These are phyloP conservation scores for Tragelaphus scriptus DNA, from an alignment of 2,113 vertebrate species.

Conservation along the genomic window DNA sequence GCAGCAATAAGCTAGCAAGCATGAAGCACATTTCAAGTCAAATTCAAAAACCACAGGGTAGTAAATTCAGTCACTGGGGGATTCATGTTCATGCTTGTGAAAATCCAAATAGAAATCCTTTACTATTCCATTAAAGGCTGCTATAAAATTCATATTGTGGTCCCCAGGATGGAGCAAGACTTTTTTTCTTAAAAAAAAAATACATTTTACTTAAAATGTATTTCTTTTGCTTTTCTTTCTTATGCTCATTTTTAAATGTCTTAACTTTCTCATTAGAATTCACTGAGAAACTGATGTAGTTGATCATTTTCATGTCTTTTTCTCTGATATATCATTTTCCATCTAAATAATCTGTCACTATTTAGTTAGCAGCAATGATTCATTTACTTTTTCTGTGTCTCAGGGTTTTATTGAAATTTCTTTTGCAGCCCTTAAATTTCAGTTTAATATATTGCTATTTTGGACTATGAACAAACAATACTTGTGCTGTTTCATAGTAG, in stretches of 20 bases:
- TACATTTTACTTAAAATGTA: neutral
- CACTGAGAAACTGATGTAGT: neutral
- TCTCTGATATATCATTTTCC: neutral
- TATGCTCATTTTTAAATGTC: neutral
- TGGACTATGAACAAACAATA: neutral
- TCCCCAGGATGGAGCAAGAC: neutral
- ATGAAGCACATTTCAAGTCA: conserved; percentile 18
- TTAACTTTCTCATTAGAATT: neutral
- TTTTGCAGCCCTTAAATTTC: neutral
- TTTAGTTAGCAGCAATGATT: neutral
- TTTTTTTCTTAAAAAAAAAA: neutral
- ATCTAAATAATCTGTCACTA: neutral
- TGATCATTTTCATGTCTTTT: neutral
- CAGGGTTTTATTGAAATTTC: neutral
- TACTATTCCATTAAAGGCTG: neutral
- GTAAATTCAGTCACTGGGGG: neutral
- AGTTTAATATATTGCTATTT: neutral
- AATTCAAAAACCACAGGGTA: neutral
- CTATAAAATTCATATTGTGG: neutral
- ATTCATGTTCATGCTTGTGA: neutral
- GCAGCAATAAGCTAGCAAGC: neutral
- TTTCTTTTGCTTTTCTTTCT: neutral
- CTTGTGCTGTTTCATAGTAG: neutral
- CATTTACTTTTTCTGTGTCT: neutral
- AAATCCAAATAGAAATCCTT: conserved; percentile 2